Conservation (phyloP, 1,140 invertebrate species). For the Scaptomyza montana region DNA sequence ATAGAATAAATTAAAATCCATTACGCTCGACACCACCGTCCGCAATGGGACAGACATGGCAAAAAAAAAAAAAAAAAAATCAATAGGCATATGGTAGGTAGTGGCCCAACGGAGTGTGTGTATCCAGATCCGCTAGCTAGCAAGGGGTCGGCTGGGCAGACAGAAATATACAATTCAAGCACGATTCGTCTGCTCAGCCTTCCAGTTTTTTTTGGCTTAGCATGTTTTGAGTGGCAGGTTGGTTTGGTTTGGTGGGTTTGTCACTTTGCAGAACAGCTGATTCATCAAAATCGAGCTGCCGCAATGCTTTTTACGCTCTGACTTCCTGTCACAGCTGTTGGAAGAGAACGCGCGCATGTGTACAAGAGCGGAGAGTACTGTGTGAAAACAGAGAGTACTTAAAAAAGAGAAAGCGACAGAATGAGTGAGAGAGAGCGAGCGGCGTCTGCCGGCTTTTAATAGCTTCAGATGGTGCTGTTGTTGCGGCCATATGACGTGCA, state of each 20-base stretch:
- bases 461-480: slow-evolving; percentile 44
- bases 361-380: background rate
- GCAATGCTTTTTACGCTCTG: slow-evolving; percentile 32
- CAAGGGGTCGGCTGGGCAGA: slow-evolving; percentile 52
- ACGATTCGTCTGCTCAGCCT: slow-evolving; percentile 40
- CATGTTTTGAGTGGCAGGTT: background rate
- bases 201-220: slow-evolving; percentile 42
- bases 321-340: slow-evolving; percentile 45
- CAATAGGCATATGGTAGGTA: slow-evolving; percentile 67
- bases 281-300: slow-evolving; percentile 52
- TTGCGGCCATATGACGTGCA: slow-evolving; percentile 66
- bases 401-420: slow-evolving; percentile 4
- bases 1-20: slow-evolving; percentile 72
- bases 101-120: slow-evolving; percentile 49
- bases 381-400: background rate
- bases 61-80: slow-evolving; percentile 53
- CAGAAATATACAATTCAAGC: slow-evolving; percentile 24
- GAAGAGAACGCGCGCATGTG: slow-evolving; percentile 49
- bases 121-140: slow-evolving; percentile 24
- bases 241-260: background rate
- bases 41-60: slow-evolving; percentile 41
- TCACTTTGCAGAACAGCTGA: slow-evolving; percentile 67
- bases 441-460: slow-evolving; percentile 62
- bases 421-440: slow-evolving; percentile 6
- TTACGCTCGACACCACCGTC: slow-evolving; percentile 66